phyloP scores from a whole-genome alignment of 2,113 vertebrate species.

The Synchiropus splendidus region DNA sequence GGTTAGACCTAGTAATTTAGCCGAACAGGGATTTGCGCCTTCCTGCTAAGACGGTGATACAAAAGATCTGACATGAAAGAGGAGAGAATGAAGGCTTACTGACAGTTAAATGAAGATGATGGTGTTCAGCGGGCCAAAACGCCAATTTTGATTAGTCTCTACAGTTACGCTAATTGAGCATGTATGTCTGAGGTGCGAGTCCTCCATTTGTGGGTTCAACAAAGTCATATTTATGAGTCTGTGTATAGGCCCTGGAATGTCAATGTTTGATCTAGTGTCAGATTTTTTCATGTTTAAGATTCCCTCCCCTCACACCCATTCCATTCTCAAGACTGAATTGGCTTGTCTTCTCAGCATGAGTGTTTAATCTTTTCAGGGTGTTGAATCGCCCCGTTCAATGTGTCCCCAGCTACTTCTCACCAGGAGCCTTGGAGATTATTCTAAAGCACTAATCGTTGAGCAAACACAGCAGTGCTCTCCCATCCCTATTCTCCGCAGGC shows the following conservation, averaged over 20 bases:
- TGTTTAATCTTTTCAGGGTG: slow-evolving; percentile 99
- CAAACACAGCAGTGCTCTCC: slow-evolving; percentile 99
- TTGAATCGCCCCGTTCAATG: slow-evolving; percentile 98
- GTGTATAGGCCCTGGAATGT: slow-evolving; percentile 35
- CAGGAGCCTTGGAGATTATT: slow-evolving; percentile 98
- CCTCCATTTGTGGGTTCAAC: slow-evolving; percentile 19
- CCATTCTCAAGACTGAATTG: slow-evolving; percentile 89
- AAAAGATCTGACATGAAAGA: slow-evolving; percentile 62
- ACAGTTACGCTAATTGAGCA: slow-evolving; percentile 62
- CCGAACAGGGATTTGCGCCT: slow-evolving; percentile 59
- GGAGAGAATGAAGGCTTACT: slow-evolving; percentile 53
- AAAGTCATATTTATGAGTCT: slow-evolving; percentile 24
- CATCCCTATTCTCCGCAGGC: slow-evolving; percentile 80
- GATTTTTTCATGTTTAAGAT: slow-evolving; percentile 35
- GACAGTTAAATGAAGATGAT: slow-evolving; percentile 67
- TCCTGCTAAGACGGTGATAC: slow-evolving; percentile 54
- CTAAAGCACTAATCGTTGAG: slow-evolving; percentile 99
- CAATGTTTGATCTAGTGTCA: slow-evolving; percentile 33
- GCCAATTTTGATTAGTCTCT: slow-evolving; percentile 61
- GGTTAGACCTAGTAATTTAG: slow-evolving; percentile 70
- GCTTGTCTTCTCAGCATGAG: slow-evolving; percentile 99
- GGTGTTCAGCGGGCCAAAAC: slow-evolving; percentile 62
- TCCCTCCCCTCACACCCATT: slow-evolving; percentile 72
- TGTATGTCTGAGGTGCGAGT: slow-evolving; percentile 46
- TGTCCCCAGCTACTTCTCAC: slow-evolving; percentile 90